Conservation (phyloP, 2,797 vertebrate genomes). For the Antrozous pallidus region DNA sequence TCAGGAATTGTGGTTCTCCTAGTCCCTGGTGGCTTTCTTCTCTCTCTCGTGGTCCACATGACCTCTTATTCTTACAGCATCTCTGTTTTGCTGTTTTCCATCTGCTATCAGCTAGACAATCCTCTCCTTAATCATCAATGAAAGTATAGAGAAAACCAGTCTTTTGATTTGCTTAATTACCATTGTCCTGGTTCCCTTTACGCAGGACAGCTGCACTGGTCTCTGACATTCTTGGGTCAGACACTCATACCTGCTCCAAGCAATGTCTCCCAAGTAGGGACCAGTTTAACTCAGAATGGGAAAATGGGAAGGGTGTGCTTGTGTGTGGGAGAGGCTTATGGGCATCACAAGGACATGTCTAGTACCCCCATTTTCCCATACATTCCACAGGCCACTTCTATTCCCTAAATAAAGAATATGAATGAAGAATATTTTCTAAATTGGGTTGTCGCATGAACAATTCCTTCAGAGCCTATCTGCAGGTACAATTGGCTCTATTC, state of each 20-base stretch:
- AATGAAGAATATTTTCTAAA: neutral
- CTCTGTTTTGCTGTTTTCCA: neutral
- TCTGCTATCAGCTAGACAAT: neutral
- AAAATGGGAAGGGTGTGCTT: neutral
- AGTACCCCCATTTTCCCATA: neutral
- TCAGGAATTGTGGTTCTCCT: neutral
- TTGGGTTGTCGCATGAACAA: rapidly evolving
- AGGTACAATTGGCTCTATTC: neutral
- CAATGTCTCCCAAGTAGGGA: neutral
- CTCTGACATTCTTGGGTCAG: neutral
- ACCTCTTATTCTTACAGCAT: neutral
- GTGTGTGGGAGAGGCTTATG: too few relatives aligned
- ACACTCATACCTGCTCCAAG: neutral
- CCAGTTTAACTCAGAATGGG: neutral
- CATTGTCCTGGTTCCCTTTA: neutral
- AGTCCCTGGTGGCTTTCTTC: neutral
- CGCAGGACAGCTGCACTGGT: neutral
- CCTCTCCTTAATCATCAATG: neutral
- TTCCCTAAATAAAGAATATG: neutral
- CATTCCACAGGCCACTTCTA: neutral
- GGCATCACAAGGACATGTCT: too few relatives aligned
- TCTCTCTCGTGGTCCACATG: neutral
- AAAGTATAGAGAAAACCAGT: neutral
- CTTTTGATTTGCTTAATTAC: neutral
- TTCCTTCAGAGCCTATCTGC: neutral